phyloP scores from a whole-genome alignment of 2,888 invertebrate species.

The Imbricaverruca yamaguchii region DNA sequence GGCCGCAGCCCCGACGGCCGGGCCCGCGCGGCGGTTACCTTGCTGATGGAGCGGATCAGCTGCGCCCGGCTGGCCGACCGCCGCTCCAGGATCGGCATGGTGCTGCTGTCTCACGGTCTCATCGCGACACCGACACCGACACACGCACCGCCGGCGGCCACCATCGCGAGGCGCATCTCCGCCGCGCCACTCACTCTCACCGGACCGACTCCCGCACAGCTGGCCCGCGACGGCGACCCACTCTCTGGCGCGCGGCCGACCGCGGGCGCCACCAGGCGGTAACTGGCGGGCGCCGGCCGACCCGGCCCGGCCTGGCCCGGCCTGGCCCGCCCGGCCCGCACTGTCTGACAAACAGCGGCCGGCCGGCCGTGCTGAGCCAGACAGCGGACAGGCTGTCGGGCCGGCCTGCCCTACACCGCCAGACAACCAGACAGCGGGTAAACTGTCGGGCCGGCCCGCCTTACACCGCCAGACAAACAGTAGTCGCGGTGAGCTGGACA shows the following conservation, averaged over 20 bases:
- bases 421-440: no score
- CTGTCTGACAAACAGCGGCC: neutral
- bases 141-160: neutral
- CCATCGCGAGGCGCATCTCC: no score
- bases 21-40: neutral
- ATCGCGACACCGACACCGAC: no score
- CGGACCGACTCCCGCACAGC: neutral
- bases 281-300: neutral
- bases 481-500: no score
- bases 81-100: conserved; percentile 1
- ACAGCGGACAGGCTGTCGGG: no score
- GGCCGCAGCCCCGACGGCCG: no score
- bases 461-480: no score
- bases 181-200: neutral
- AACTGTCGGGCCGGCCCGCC: no score
- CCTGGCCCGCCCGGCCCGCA: neutral
- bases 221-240: no score
- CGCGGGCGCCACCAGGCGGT: no score
- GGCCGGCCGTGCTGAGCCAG: neutral
- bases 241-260: no score
- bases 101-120: neutral
- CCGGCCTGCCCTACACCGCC: no score
- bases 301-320: neutral
- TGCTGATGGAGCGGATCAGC: neutral
- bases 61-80: neutral